A percentile compares a stretch with the other conserved stretches of the same genome.
These are phyloP conservation scores for Otocyon megalotis DNA, from an alignment of 2,113 vertebrate species.

Conservation along the genomic window DNA sequence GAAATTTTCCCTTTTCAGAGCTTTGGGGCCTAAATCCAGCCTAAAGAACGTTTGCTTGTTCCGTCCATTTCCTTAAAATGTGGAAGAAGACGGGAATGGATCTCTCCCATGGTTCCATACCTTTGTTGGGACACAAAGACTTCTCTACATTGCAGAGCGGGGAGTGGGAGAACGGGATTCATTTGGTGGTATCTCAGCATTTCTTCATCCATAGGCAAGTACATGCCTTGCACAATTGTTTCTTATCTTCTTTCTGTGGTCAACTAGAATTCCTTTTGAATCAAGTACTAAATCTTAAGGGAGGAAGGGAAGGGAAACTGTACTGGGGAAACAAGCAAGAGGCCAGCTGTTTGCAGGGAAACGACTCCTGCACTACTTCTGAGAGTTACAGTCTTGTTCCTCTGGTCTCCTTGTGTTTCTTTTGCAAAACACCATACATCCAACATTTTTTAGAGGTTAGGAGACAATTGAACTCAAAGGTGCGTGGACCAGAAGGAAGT, in stretches of 20 bases:
- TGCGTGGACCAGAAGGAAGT: background rate
- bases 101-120: fast-evolving
- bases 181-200: background rate
- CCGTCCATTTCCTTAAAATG: background rate
- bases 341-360: background rate
- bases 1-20: slow-evolving; percentile 48
- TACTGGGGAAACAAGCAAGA: background rate
- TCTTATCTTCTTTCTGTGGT: background rate
- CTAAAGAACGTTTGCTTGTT: background rate
- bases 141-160: background rate
- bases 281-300: background rate
- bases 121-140: background rate
- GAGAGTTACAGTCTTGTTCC: background rate
- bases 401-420: background rate
- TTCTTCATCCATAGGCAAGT: slow-evolving; percentile 20
- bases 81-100: background rate
- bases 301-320: background rate
- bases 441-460: background rate
- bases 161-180: background rate
- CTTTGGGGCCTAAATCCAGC: slow-evolving; percentile 4
- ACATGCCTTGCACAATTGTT: background rate
- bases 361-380: background rate
- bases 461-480: background rate
- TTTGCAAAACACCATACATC: slow-evolving; percentile 6
- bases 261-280: slow-evolving; percentile 39